Conservation (phyloP, 2,113 vertebrate species). For the Poeciliopsis occidentalis region DNA sequence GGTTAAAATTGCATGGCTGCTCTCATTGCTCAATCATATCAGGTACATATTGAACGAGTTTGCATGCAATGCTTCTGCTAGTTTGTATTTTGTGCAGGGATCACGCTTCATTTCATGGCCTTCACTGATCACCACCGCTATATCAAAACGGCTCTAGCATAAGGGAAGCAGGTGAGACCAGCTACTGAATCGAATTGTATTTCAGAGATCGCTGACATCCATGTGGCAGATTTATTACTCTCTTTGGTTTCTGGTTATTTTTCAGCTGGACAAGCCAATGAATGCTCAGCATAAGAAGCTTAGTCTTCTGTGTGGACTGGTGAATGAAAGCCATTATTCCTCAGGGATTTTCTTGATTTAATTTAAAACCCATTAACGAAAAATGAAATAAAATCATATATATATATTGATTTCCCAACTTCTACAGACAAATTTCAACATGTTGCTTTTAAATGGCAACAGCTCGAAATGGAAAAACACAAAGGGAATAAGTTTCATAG, state of each 20-base stretch:
- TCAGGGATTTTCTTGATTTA: slow-evolving; percentile 24
- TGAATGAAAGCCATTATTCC: slow-evolving; percentile 43
- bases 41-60: background rate
- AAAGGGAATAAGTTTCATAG: background rate
- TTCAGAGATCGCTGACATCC: slow-evolving; percentile 39
- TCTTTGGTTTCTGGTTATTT: slow-evolving; percentile 22
- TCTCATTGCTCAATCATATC: slow-evolving; percentile 1
- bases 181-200: slow-evolving; percentile 38
- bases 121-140: slow-evolving; percentile 7
- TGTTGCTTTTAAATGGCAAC: slow-evolving; percentile 18
- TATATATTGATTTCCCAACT: slow-evolving; percentile 21
- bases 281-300: slow-evolving; percentile 33
- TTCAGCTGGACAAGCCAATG: slow-evolving; percentile 26
- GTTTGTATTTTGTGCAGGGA: slow-evolving; percentile 20
- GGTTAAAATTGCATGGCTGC: background rate
- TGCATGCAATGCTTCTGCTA: slow-evolving; percentile 13
- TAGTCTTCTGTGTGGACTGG: slow-evolving; percentile 18
- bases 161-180: slow-evolving; percentile 43
- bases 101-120: slow-evolving; percentile 36
- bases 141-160: slow-evolving; percentile 20
- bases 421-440: slow-evolving; percentile 1
- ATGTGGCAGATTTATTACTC: slow-evolving; percentile 45
- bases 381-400: background rate
- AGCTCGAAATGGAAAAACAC: slow-evolving; percentile 6
- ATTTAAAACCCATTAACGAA: slow-evolving; percentile 31